phyloP scores from a whole-genome alignment of 2,888 invertebrate species.

The Lasioglossum vierecki region DNA sequence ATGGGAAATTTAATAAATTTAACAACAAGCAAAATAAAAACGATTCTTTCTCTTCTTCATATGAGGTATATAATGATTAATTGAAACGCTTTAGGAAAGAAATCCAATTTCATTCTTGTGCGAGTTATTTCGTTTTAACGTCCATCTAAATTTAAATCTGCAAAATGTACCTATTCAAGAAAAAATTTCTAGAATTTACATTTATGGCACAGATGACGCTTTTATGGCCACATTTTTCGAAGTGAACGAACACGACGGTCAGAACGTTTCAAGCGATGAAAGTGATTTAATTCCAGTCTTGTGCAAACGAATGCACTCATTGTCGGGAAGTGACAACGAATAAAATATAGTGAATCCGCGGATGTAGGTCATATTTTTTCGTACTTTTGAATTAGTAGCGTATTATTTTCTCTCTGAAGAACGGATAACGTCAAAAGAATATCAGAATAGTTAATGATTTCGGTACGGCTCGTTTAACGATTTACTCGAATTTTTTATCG shows the following conservation, averaged over 20 bases:
- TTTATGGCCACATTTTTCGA: background rate
- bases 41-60: background rate
- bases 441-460: background rate
- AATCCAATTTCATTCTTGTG: background rate
- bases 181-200: background rate
- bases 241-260: conserved; percentile 3
- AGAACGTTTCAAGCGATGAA: background rate
- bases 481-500: too few relatives aligned
- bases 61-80: background rate
- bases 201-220: background rate
- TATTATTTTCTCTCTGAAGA: background rate
- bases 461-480: background rate
- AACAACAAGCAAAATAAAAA: background rate
- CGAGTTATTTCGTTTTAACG: background rate
- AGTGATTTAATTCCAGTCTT: conserved; percentile 20
- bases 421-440: background rate
- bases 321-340: background rate
- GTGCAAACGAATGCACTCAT: background rate
- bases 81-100: background rate
- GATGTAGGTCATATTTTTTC: conserved; percentile 6
- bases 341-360: background rate
- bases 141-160: background rate
- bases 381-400: background rate
- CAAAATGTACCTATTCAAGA: background rate
- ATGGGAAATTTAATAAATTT: background rate